These are phyloP conservation scores for Neoscelio sp. DNA, from an alignment of 2,888 invertebrate species.

Conservation along the genomic window DNA sequence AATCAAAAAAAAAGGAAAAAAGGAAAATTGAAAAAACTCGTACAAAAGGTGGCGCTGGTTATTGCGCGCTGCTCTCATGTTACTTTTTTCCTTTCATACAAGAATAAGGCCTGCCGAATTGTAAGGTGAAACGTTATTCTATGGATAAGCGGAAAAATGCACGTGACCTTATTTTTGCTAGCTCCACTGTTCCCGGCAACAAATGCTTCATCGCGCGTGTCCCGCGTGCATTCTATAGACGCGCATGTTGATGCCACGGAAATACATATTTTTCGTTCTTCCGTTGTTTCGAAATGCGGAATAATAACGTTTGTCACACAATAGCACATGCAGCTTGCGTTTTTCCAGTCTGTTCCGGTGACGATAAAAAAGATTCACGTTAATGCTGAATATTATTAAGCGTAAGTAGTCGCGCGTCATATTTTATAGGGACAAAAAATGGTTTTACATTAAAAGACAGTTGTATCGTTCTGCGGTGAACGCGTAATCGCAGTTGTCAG, in stretches of 20 bases:
- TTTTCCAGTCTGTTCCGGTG: not conserved
- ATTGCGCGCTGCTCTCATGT: constrained; percentile 17
- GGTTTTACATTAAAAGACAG: too few relatives aligned
- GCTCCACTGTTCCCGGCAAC: constrained; percentile 40
- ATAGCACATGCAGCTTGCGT: not conserved
- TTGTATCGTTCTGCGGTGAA: too few relatives aligned
- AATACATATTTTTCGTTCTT: constrained; percentile 37
- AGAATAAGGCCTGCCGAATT: constrained; percentile 43
- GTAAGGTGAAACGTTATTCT: constrained; percentile 43
- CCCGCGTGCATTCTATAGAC: constrained; percentile 34
- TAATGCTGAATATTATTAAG: constrained; percentile 3
- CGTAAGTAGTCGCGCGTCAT: not conserved
- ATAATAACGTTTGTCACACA: constrained; percentile 35
- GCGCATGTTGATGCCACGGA: constrained; percentile 31
- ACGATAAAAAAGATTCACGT: not conserved
- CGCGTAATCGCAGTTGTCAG: too few relatives aligned
- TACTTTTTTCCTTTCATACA: constrained; percentile 12
- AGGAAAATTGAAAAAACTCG: constrained; percentile 27
- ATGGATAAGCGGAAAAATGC: constrained; percentile 40
- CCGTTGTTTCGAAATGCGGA: constrained; percentile 9
- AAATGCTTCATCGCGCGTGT: constrained; percentile 26
- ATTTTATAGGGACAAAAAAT: not conserved
- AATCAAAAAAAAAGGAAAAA: constrained; percentile 22
- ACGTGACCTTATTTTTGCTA: constrained; percentile 44
- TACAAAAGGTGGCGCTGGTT: constrained; percentile 44